A percentile compares a stretch with the other conserved stretches of the same genome.
Evolutionary conservation across 2,888 invertebrate genomes (phyloP).

Genomic region (Oscheius sp.): DNA sequence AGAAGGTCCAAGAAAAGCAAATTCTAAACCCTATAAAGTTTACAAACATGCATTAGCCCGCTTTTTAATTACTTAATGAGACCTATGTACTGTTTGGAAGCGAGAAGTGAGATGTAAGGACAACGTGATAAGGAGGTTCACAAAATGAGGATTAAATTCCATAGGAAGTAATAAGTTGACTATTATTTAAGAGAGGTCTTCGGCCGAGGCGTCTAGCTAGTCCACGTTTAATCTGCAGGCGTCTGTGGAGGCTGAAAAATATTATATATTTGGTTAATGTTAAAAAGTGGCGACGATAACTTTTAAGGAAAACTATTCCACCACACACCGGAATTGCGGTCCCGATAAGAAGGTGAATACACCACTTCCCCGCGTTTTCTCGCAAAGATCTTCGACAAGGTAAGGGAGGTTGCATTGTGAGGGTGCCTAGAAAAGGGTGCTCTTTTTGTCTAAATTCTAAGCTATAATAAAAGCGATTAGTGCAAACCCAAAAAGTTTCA

Average conservation of each 20-base stretch:
- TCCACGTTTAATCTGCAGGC: slow-evolving; percentile 4
- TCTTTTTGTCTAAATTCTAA: slow-evolving; percentile 4
- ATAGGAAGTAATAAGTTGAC: background rate
- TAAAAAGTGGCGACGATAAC: background rate
- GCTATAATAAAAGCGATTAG: background rate
- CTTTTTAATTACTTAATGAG: background rate
- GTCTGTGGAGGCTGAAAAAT: slow-evolving; percentile 15
- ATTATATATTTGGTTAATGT: background rate
- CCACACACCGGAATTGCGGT: slow-evolving; percentile 29
- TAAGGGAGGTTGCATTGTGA: slow-evolving; percentile 20
- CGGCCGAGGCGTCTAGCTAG: slow-evolving; percentile 5
- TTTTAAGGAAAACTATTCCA: slow-evolving; percentile 1
- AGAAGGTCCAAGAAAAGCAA: background rate
- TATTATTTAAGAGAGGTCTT: background rate
- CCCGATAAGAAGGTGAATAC: slow-evolving; percentile 26
- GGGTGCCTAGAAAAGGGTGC: slow-evolving; percentile 30
- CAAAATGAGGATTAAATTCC: background rate
- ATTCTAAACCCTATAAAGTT: slow-evolving; percentile 8
- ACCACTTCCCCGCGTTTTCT: background rate
- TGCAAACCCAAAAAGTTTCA: background rate
- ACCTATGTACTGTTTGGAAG: slow-evolving; percentile 1
- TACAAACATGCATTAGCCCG: background rate
- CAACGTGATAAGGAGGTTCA: background rate
- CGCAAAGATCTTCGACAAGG: slow-evolving; percentile 5
- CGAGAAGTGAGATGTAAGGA: background rate